A percentile compares a stretch with the other conserved stretches of the same genome.
Evolutionary conservation across 2,888 invertebrate genomes (phyloP).

Genomic region (Smittia sp.): DNA sequence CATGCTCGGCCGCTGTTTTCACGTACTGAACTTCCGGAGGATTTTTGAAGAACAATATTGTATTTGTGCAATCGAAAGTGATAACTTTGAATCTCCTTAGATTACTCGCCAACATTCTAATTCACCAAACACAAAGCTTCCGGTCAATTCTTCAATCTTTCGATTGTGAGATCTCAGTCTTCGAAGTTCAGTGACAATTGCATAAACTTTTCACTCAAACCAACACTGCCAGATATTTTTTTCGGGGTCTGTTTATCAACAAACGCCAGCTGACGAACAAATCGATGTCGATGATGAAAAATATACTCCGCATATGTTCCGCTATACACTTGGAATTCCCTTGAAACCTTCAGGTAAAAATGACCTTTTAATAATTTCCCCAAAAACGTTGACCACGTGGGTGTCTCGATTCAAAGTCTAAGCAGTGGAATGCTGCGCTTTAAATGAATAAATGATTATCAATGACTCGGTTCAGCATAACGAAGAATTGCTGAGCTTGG

Average conservation of each 20-base stretch:
- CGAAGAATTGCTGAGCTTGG: no score
- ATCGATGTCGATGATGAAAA: background rate
- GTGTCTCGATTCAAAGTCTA: no score
- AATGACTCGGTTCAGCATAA: no score
- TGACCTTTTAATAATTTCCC: no score
- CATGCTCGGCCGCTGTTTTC: slow-evolving; percentile 64
- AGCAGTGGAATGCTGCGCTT: no score
- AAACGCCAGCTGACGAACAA: background rate
- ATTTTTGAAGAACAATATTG: slow-evolving; percentile 67
- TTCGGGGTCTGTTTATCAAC: background rate
- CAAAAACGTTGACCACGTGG: no score
- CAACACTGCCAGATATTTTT: background rate
- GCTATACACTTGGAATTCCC: no score
- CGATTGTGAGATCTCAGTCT: no score
- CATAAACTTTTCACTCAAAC: background rate
- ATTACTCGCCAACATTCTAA: slow-evolving; percentile 45
- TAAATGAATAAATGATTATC: no score
- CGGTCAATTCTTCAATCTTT: background rate
- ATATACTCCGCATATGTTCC: no score
- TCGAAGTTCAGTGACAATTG: no score
- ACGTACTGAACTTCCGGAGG: slow-evolving; percentile 71
- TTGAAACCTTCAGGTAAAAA: no score
- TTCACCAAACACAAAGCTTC: background rate
- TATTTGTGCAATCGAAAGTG: slow-evolving; percentile 89
- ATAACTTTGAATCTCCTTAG: slow-evolving; percentile 56